Percentiles rank a stretch among this genome's conserved stretches.
These are phyloP conservation scores for Nesidiocoris tenuis DNA, from an alignment of 2,888 invertebrate genomes.

Conservation along the genomic window DNA sequence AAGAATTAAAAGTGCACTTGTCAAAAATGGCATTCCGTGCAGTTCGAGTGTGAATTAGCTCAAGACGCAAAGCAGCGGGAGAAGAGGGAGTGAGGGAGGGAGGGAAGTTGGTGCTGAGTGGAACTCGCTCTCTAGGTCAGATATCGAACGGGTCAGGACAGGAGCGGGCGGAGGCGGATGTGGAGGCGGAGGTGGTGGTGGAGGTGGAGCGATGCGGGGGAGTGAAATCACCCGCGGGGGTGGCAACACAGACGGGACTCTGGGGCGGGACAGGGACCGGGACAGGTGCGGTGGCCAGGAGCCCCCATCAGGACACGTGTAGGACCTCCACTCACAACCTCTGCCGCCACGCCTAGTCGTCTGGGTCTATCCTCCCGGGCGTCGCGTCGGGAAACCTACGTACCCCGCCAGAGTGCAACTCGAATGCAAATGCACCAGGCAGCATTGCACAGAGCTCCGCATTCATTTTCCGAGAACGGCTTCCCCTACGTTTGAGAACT, in stretches of 20 bases:
- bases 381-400: no score
- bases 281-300: background rate
- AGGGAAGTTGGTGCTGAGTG: background rate
- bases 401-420: no score
- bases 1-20: no score
- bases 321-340: background rate
- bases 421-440: no score
- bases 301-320: background rate
- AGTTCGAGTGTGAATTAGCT: background rate
- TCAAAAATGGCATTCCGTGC: no score
- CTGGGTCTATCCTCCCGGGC: background rate
- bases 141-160: background rate
- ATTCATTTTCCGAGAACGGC: no score
- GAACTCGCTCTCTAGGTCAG: background rate
- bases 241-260: background rate
- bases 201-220: background rate
- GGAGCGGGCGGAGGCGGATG: background rate
- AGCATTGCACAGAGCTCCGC: no score
- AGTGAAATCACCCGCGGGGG: background rate
- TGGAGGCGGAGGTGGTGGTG: background rate
- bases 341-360: background rate
- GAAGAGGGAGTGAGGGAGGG: background rate
- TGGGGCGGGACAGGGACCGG: background rate
- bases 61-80: background rate
- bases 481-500: no score